These are phyloP conservation scores for Cephus pulcher DNA, from an alignment of 2,888 invertebrate genomes.

Conservation along the genomic window DNA sequence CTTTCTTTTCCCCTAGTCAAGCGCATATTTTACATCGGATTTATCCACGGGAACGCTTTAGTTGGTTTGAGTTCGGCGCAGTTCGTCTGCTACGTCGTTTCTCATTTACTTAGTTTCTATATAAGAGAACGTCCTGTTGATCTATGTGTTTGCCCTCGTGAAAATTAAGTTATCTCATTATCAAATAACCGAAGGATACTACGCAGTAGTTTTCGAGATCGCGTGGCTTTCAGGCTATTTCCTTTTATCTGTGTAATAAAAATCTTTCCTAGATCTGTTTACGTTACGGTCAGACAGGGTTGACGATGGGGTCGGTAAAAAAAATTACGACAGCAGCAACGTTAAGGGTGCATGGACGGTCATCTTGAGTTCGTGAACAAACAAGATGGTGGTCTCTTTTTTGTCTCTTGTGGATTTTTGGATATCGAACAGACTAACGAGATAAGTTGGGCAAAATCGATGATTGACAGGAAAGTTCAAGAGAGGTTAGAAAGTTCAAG, in stretches of 20 bases:
- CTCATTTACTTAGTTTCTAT: constrained; percentile 6
- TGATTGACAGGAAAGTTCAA: not conserved
- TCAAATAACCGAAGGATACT: constrained; percentile 10
- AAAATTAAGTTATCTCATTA: constrained; percentile 47
- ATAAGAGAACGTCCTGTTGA: constrained; percentile 23
- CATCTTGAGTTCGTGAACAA: not conserved
- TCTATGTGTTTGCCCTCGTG: constrained; percentile 40
- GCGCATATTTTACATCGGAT: constrained; percentile 44
- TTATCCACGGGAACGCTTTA: constrained; percentile 20
- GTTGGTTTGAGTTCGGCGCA: constrained; percentile 15
- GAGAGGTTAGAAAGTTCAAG: not conserved
- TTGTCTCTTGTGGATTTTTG: not conserved
- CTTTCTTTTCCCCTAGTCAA: constrained; percentile 27
- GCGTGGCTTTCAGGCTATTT: not conserved
- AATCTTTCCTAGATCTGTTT: not conserved
- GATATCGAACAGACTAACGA: too few relatives aligned
- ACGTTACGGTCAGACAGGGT: not conserved
- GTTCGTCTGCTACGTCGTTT: constrained; percentile 1
- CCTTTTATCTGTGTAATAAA: not conserved
- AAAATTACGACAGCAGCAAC: too few relatives aligned
- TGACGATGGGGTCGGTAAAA: not conserved
- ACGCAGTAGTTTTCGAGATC: constrained; percentile 33
- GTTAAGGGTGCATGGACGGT: not conserved
- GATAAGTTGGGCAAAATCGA: not conserved
- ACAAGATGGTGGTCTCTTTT: not conserved